Conservation (phyloP, 2,797 vertebrate species). For the Sardinella longiceps region DNA sequence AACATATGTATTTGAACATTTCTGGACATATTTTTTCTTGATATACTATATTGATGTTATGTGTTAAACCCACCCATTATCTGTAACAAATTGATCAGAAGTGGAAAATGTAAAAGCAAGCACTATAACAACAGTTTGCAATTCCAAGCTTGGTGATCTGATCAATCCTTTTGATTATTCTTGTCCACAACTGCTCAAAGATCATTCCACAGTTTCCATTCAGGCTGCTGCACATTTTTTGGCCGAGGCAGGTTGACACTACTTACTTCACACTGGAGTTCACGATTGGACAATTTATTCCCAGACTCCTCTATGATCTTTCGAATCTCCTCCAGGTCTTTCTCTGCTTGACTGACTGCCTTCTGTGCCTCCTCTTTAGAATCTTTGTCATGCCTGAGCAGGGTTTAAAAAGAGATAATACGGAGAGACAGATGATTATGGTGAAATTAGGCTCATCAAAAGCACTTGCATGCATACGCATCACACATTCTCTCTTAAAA, state of each 20-base stretch:
- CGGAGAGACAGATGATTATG: not conserved
- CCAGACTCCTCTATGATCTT: conserved; percentile 88
- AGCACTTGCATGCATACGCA: not conserved
- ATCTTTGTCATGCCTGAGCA: conserved; percentile 87
- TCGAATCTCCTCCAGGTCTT: conserved; percentile 91
- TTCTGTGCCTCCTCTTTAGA: conserved; percentile 84
- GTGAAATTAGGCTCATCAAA: not conserved
- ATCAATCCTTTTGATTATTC: no score
- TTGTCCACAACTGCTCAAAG: no score
- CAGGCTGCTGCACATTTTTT: no score
- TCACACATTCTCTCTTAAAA: not conserved
- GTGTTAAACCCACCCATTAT: no score
- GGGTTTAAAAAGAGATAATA: not conserved
- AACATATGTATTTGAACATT: no score
- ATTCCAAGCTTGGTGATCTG: no score
- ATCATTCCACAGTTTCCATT: no score
- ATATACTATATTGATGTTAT: no score
- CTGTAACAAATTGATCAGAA: no score
- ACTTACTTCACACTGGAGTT: conserved; percentile 84
- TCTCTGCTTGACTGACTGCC: conserved; percentile 71
- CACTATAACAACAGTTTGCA: no score
- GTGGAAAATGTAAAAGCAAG: no score
- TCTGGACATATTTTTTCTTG: no score
- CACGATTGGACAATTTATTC: conserved; percentile 88
- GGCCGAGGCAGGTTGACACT: not conserved